phyloP scores from a whole-genome alignment of 2,113 vertebrate species.

The Oreochromis tanganicae region DNA sequence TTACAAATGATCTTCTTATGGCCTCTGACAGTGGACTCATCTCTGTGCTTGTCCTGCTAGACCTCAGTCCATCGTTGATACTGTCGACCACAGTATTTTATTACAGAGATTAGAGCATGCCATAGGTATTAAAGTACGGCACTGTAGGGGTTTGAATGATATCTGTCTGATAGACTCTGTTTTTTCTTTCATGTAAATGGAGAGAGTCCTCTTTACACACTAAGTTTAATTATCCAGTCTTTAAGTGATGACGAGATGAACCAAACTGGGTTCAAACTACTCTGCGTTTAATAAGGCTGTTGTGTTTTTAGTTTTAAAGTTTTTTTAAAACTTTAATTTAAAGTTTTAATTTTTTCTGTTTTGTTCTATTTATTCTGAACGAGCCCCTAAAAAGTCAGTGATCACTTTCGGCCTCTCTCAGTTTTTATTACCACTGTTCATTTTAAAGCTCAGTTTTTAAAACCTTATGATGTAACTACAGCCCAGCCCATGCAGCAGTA shows the following conservation, averaged over 20 bases:
- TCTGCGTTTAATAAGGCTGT: background rate
- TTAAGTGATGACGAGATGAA: background rate
- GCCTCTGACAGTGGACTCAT: background rate
- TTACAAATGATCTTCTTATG: background rate
- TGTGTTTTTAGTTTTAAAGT: background rate
- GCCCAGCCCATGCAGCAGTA: no score
- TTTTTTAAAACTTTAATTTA: background rate
- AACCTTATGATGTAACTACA: no score
- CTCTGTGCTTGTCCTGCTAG: background rate
- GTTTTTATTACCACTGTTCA: no score
- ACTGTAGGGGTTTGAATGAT: background rate
- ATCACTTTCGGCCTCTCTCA: no score
- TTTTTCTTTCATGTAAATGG: background rate
- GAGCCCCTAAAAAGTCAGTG: no score
- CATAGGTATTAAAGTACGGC: fast-evolving
- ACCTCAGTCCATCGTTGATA: background rate
- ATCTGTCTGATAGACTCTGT: background rate
- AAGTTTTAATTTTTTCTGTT: no score
- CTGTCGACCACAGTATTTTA: background rate
- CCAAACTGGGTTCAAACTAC: background rate
- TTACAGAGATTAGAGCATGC: background rate
- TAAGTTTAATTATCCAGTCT: background rate
- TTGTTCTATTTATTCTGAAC: background rate
- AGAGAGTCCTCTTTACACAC: background rate
- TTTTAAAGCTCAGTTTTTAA: no score